Evolutionary conservation across 1,140 invertebrate species (phyloP).

Genomic region (Caenorhabditis inopinata): DNA sequence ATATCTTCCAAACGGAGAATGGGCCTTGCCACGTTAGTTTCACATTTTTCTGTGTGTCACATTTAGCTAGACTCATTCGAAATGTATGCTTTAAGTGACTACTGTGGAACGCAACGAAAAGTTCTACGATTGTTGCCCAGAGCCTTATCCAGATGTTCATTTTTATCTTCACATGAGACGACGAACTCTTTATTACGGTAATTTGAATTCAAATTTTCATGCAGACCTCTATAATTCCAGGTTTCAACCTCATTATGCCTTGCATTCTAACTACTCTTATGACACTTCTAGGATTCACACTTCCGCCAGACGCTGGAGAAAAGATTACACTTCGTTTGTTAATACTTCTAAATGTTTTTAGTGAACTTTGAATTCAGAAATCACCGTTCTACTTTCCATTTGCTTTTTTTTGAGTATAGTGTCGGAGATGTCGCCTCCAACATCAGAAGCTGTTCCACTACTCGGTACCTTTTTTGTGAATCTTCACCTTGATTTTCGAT

Average conservation of each 20-base stretch:
- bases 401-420: constrained; percentile 69
- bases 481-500: too few species aligned
- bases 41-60: too few species aligned
- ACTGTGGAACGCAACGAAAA: constrained; percentile 64
- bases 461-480: constrained; percentile 77
- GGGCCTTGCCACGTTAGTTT: constrained; percentile 73
- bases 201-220: constrained; percentile 60
- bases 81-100: constrained; percentile 56
- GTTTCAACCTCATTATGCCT: constrained; percentile 94
- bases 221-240: constrained; percentile 31
- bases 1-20: constrained; percentile 96
- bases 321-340: constrained; percentile 86
- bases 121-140: constrained; percentile 60
- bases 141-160: constrained; percentile 77
- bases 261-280: constrained; percentile 98
- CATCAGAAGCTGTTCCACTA: constrained; percentile 92
- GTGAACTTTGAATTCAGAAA: constrained; percentile 77
- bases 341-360: background rate
- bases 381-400: constrained; percentile 73
- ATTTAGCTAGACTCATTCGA: background rate
- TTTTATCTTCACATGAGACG: constrained; percentile 95
- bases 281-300: constrained; percentile 94
- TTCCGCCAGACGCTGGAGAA: constrained; percentile 97
- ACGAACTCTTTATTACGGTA: constrained; percentile 95
- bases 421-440: constrained; percentile 83